Evolutionary conservation across 2,797 vertebrate species (phyloP), one percentile per base, ranked within the genome.

Genomic region (Menidia menidia): DNA sequence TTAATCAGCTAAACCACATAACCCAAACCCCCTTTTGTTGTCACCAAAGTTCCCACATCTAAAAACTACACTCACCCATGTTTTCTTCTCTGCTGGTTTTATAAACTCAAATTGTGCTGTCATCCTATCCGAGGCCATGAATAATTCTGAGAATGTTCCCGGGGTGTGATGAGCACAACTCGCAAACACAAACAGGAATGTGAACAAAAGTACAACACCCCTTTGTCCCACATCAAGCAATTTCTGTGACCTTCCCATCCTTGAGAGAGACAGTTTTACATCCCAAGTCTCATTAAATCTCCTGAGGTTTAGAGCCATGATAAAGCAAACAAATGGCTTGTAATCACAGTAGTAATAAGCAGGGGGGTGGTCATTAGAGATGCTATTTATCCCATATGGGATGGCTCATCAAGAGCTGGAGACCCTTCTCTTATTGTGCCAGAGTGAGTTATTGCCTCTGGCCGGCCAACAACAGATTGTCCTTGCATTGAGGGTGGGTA

Each of bases 271-370:
- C 68, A 32, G 71, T 75, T 90, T 89, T 88, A 90, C 81, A 87
- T 81, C 75, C 75, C 64, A 42, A 67, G 76, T 45, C 86, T 89
- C 81, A 81, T 91, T 89, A 91, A 85, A 78, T 73, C 84, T 80
- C 82, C 68, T 18, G 78, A 75, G 85, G 75, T 90, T 89, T 83
- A 85, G 80, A 68, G 81, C 88, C 85, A 84, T 84, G 88, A 91
- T 91, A 92, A 92, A 92, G 89, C 84, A 92, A 92, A 92, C 91
- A 91, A 93, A 93, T 88, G 84, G 84, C 87, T 88, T 75, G 60
- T 92, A 91, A 93, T 91, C 80, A 85, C 88, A 73, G 78, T 57
- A 33, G 80, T 90, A 90, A 92, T 90, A 87, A 88, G 85, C 78
- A 75, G 80, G 72, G 83, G 79, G 86, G 78, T 67, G 86, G 89